Base-by-base conservation (phyloP, 2,113 vertebrate species). In the Cheilinus undulatus region DNA sequence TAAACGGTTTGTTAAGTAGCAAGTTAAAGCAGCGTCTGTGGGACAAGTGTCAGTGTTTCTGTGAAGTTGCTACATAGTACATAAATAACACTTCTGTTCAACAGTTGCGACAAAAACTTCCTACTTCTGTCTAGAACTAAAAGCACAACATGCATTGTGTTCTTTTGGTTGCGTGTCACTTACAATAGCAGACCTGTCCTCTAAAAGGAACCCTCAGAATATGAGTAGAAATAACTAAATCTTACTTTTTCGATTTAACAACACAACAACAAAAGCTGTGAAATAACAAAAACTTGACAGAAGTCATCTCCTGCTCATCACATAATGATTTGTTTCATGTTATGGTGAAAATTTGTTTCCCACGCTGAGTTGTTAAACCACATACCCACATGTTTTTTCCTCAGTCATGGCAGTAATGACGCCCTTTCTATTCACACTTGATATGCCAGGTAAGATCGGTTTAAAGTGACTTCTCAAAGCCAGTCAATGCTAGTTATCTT, bases 21-120 rank as follows among this genome's bases (percentile, higher is more conserved):
- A n/a, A n/a, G n/a, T n/a, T n/a, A n/a, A n/a, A 32, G 30, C 30
- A 32, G 30, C 30, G 7, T 30, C 7, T 32, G 4, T 2, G 13
- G 14, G 4, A 46, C n/a, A 17, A 50, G 46, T 3, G 46, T 5
- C 13, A 43, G 20, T 15, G 14, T 46, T 3, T 61, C 7, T 50
- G 3, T 5, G 38, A 40, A 27, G 26, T 38, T 46, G 26, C 30
- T 17, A 4, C 45, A 49, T 17, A 15, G 26, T 17, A 30, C 22
- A 15, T 3, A 30, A 27, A 40, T 6, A 24, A 19, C 26, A 71
- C 49, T 71, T 82, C 75, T 79, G 60, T 74, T 74, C 42, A 17
- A 5, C 23, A 63, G 30, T 13, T 9, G 57, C 32, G 52, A 68
- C 7, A 66, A 43, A 32, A 61, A 51, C 17, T 22, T 88, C 76